Evolutionary conservation across 2,888 invertebrate species (phyloP).

Genomic region (Biston betularia): DNA sequence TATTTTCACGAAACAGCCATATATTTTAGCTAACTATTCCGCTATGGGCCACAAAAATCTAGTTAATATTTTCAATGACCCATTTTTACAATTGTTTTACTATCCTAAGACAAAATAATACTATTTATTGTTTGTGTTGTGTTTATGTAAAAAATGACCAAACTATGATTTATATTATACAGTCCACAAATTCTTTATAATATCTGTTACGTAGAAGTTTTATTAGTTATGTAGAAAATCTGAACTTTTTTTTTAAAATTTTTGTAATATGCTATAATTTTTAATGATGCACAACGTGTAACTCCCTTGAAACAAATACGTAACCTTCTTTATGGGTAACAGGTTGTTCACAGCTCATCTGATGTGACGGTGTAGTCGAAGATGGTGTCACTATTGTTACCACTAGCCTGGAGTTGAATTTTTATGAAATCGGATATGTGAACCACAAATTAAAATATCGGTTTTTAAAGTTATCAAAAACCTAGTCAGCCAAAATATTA

Average conservation of each 20-base stretch:
- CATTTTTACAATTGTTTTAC: slow-evolving; percentile 4
- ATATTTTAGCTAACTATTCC: slow-evolving; percentile 21
- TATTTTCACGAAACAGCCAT: slow-evolving; percentile 36
- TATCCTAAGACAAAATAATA: not conserved
- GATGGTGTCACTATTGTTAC: too few relatives aligned
- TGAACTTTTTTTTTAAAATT: too few relatives aligned
- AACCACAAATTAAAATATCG: not conserved
- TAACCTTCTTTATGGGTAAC: too few relatives aligned
- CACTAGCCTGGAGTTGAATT: too few relatives aligned
- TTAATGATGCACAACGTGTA: too few relatives aligned
- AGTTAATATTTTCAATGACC: not conserved
- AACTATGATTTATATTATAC: not conserved
- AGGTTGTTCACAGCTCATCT: too few relatives aligned
- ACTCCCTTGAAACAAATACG: too few relatives aligned
- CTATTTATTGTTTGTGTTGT: not conserved
- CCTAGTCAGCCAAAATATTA: not conserved
- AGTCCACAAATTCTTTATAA: too few relatives aligned
- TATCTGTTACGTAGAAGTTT: too few relatives aligned
- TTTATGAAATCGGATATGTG: not conserved
- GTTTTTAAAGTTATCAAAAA: not conserved
- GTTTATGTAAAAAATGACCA: not conserved
- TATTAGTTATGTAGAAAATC: too few relatives aligned
- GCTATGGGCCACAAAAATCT: slow-evolving; percentile 10
- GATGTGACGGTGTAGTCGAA: too few relatives aligned
- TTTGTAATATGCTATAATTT: too few relatives aligned